Evolutionary conservation across 2,797 vertebrate species (phyloP), one percentile per base, ranked within the genome.

Genomic region (Acanthurus tractus): DNA sequence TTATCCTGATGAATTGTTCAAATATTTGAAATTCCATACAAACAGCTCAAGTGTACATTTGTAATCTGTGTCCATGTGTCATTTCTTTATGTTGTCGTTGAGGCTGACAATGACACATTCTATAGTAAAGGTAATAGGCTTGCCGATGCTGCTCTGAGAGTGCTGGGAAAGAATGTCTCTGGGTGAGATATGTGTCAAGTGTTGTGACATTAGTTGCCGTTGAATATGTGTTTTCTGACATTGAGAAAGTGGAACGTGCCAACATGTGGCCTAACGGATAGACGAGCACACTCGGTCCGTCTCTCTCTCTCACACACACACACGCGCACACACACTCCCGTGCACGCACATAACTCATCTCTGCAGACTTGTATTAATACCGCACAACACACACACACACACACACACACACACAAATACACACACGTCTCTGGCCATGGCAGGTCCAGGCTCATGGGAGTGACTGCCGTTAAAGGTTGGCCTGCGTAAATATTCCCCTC

Each of bases 161-260:
- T 48, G 58, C 82, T 17, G 78, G 63, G 57, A 85, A 81, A 76
- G 67, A 79, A 85, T 80, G 80, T 80, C 77, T 76, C 77, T 82
- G 73, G 78, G 83, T 86, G 85, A 78, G 80, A 83, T 76, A 83
- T 86, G 82, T 90, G 89, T 91, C 88, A 86, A 86, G 79, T 82
- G 70, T 76, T 81, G 72, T 86, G 86, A 88, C 83, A 38, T 86
- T 87, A 85, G 89, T 73, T 77, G 83, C 82, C 82, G 78, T 67
- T 86, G 86, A 91, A 85, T 83, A 81, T 83, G 74, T 86, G 82
- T 81, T 87, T 69, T 82, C 57, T 92, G 90, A 90, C 87, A 89
- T 72, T 87, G 88, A 92, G 84, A 86, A 75, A 88, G 79, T 76
- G 64, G 78, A 85, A 77, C 34, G 25, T 72, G 66, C 80, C 87